Conservation (phyloP, 2,113 vertebrate genomes). For the Chionomys nivalis region DNA sequence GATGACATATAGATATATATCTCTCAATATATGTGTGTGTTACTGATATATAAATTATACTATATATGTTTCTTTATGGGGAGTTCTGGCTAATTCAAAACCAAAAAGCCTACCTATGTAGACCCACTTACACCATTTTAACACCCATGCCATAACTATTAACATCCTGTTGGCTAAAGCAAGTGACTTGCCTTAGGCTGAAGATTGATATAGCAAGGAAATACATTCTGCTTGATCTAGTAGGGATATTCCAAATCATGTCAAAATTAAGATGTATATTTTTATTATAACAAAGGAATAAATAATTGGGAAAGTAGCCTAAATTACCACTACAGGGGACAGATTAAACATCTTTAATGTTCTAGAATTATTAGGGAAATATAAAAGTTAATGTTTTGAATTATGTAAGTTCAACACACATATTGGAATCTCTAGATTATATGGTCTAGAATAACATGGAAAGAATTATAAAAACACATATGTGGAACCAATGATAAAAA, state of each 20-base stretch:
- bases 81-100: not conserved
- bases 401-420: not conserved
- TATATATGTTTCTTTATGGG: not conserved
- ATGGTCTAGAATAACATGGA: not conserved
- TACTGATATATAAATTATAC: not conserved
- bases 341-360: not conserved
- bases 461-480: not conserved
- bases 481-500: not conserved
- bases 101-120: not conserved
- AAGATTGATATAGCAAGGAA: not conserved
- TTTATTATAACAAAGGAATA: not conserved
- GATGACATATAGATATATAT: not conserved
- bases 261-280: not conserved
- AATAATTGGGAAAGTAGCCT: not conserved
- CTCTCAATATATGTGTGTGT: not conserved
- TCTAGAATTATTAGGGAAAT: not conserved
- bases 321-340: not conserved
- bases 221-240: not conserved
- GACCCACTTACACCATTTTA: constrained; percentile 1
- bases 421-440: not conserved
- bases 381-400: not conserved
- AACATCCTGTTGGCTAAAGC: not conserved
- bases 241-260: not conserved
- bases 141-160: not conserved
- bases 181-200: not conserved